Evolutionary conservation across 2,888 invertebrate genomes (phyloP).

Genomic region (Drosophila anceps): DNA sequence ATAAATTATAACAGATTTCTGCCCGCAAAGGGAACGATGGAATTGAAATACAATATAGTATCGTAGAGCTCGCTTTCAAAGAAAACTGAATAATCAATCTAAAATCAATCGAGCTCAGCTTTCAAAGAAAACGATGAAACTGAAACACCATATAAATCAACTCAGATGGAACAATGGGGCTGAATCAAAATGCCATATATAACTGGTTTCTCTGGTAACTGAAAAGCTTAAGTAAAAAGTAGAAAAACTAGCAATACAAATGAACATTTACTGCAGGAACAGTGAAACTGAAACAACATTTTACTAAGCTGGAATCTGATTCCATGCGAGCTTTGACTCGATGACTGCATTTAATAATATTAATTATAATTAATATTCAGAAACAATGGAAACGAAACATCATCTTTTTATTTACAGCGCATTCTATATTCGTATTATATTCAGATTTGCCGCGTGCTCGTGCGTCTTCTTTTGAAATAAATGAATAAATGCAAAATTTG

Average conservation of each 20-base stretch:
- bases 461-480: constrained; percentile 19
- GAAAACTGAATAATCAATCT: too few relatives aligned
- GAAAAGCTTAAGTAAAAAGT: too few relatives aligned
- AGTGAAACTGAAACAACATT: not conserved
- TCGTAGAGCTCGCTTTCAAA: not conserved
- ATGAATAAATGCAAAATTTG: constrained; percentile 24
- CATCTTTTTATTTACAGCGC: constrained; percentile 5
- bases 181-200: not conserved
- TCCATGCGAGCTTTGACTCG: not conserved
- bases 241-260: not conserved
- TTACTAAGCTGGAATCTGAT: not conserved
- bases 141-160: not conserved
- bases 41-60: not conserved
- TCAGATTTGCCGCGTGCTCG: not conserved
- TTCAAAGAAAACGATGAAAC: not conserved
- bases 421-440: constrained; percentile 5
- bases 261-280: too few relatives aligned
- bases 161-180: not conserved
- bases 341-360: not conserved
- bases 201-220: not conserved
- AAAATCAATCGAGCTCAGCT: not conserved
- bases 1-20: not conserved
- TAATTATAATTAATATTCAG: not conserved
- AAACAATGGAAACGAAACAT: not conserved
- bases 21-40: not conserved